Evolutionary conservation across 2,888 invertebrate species (phyloP).

Genomic region (Liodrosophila aerea): DNA sequence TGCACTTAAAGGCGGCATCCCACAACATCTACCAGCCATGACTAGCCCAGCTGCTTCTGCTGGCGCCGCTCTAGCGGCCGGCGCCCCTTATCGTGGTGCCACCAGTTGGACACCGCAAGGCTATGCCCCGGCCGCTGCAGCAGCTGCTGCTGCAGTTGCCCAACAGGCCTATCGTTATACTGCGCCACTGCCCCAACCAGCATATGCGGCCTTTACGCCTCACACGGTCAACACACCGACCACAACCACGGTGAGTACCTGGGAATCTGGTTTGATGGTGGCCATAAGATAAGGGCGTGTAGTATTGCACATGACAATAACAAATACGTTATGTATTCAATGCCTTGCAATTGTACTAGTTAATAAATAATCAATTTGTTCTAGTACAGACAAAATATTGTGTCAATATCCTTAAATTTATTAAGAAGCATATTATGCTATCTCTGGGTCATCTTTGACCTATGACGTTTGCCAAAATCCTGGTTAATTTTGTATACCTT

Average conservation of each 20-base stretch:
- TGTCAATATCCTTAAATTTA: too few relatives aligned
- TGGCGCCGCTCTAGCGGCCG: conserved; percentile 82
- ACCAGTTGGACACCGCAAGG: conserved; percentile 83
- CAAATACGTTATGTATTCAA: too few relatives aligned
- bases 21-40: conserved; percentile 82
- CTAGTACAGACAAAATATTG: too few relatives aligned
- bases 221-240: conserved; percentile 82
- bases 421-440: too few relatives aligned
- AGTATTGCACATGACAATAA: too few relatives aligned
- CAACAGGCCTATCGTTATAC: conserved; percentile 83
- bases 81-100: conserved; percentile 82
- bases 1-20: conserved; percentile 81
- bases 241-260: conserved; percentile 81
- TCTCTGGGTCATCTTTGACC: too few relatives aligned
- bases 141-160: conserved; percentile 80
- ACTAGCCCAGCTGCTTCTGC: conserved; percentile 83
- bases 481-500: too few relatives aligned
- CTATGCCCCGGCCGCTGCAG: conserved; percentile 82
- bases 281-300: too few relatives aligned
- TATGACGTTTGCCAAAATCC: too few relatives aligned
- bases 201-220: conserved; percentile 83
- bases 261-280: too few relatives aligned
- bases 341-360: too few relatives aligned
- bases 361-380: too few relatives aligned
- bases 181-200: conserved; percentile 82